Evolutionary conservation across 2,113 vertebrate species (phyloP), one percentile per base, ranked within the genome.

Genomic region (Anarhynchus alexandrinus): DNA sequence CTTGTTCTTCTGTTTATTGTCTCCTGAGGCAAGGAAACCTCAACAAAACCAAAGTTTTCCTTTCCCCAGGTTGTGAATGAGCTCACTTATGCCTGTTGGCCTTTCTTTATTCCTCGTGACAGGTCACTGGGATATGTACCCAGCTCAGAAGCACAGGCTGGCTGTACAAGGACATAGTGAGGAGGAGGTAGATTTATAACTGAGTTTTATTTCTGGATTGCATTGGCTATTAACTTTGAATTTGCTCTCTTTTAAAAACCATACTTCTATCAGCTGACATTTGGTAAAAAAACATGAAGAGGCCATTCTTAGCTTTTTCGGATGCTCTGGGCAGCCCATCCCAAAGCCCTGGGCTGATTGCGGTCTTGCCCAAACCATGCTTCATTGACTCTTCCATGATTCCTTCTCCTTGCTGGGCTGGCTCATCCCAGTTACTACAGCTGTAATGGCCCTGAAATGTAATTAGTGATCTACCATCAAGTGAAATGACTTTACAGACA

Each of bases 261-360:
- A 3, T 15, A 20, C 6, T 67, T 62, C 20, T 62, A 23, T 27
- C 2, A 3, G 12, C 4, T 40, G n/a, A 30, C 5, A 38, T 22
- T 52, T 27, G 23, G 12, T 0, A n/a, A 62, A 42, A 69, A 34
- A 0, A 40, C 12, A 26, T 14, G 8, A 55, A 64, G 2, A 79
- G 45, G 4, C 5, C 15, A 34, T n/a, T 54, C 51, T 61, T 64
- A 10, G 4, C 9, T 18, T 51, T 58, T 88, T 72, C 21, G 4
- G 29, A 13, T 40, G 16, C 29, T 38, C 9, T 38, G 47, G 16
- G 23, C 26, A 66, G 18, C 54, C 5, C 30, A 38, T 43, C 15
- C 67, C 42, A 62, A 62, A 80, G n/a, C 32, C 36, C 16, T 51
- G 36, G 27, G 32, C 32, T 61, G 14, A 12, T 12, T 65, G 32